Conservation (phyloP, 2,113 vertebrate genomes). For the Dasyornis broadbenti region DNA sequence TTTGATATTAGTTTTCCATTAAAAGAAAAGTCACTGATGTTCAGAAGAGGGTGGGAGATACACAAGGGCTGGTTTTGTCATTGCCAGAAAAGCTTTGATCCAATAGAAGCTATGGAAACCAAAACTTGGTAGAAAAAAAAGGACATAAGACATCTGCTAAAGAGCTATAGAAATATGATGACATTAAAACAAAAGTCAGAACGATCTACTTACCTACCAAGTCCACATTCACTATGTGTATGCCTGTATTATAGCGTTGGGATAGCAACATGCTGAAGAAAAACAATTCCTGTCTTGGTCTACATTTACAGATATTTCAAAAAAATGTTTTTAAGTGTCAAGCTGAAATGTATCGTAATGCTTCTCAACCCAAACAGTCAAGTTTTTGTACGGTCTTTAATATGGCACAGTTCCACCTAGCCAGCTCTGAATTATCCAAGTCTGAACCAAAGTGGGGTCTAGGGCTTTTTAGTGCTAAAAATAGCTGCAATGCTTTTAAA, state of each 20-base stretch:
- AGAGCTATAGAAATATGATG: constrained; percentile 40
- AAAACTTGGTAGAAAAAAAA: neutral
- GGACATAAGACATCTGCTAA: constrained; percentile 24
- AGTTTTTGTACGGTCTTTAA: neutral
- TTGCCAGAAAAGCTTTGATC: constrained; percentile 47
- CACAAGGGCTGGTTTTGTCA: constrained; percentile 21
- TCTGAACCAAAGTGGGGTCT: neutral
- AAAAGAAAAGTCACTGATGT: neutral
- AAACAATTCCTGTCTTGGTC: neutral
- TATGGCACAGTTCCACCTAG: neutral
- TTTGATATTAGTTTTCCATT: constrained; percentile 29
- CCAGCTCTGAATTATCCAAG: neutral
- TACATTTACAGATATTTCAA: neutral
- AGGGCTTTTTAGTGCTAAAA: neutral
- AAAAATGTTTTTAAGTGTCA: neutral
- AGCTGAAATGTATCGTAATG: constrained; percentile 2
- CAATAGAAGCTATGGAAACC: constrained; percentile 41
- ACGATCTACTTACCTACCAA: neutral
- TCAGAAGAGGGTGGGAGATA: constrained; percentile 14
- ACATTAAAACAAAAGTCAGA: constrained; percentile 40
- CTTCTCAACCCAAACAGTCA: neutral
- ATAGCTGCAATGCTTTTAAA: neutral
- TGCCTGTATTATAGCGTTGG: neutral
- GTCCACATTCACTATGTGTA: neutral
- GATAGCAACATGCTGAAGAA: constrained; percentile 32